Evolutionary conservation across 2,113 vertebrate genomes (phyloP).

Genomic region (Rhynchomys soricoides): DNA sequence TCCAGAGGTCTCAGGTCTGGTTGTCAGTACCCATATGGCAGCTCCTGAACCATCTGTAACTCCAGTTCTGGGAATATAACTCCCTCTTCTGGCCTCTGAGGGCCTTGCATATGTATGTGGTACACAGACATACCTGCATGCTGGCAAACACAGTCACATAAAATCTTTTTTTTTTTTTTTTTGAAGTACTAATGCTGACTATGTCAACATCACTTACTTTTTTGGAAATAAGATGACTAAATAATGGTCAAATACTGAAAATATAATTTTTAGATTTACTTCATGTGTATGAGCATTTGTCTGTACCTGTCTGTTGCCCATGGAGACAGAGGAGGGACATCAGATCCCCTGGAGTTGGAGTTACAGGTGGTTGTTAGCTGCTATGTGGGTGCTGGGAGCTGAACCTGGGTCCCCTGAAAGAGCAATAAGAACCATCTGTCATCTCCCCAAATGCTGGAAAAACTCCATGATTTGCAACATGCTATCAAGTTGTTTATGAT

Average conservation of each 20-base stretch:
- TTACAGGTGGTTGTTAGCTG: not conserved
- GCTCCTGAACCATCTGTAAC: not conserved
- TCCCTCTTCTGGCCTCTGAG: not conserved
- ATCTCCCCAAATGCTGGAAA: not conserved
- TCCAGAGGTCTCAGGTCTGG: not conserved
- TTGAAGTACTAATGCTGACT: not conserved
- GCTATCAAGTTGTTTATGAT: not conserved
- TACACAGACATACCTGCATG: not conserved
- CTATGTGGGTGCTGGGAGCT: not conserved
- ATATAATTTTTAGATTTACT: not conserved
- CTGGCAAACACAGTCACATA: not conserved
- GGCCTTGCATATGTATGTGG: not conserved
- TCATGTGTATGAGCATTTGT: not conserved
- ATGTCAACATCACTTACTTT: not conserved
- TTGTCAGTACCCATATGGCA: not conserved
- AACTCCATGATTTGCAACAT: not conserved
- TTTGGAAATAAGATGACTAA: not conserved
- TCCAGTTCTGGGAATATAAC: not conserved
- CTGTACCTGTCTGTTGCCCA: not conserved
- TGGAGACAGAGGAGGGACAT: not conserved
- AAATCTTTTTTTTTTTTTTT: not conserved
- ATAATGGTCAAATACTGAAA: not conserved
- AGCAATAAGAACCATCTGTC: not conserved
- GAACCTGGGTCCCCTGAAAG: not conserved
- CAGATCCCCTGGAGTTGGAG: not conserved